Base-by-base conservation (phyloP, 2,888 invertebrate species). In the Polyommatus icarus region DNA sequence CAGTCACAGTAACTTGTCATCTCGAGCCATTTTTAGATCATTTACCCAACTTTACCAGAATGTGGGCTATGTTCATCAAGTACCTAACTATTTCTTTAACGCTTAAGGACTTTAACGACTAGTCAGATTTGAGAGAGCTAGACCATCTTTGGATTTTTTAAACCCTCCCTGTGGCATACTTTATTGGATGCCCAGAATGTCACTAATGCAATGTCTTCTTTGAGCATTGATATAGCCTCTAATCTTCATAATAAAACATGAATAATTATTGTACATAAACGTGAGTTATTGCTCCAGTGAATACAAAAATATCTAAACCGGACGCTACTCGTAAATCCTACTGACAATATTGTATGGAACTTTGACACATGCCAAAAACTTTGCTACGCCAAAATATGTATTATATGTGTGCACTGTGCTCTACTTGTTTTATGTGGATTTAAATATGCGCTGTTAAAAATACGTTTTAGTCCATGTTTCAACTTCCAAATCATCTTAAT, bases 311-410 rank as follows among this genome's bases (percentile, higher is more conserved):
- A 72, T 72, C 72, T 20, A 72, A 72, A 72, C 40, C 72, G 36
- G 36, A 72, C n/a, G 18, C 29, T n/a, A 72, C 40, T 72, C 36
- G 72, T 40, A 40, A 72, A 40, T 40, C 72, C 67, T 29, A 67
- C 67, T 61, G 29, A 67, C 67, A 67, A 67, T 67, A 67, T 32
- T 67, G 67, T 67, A 67, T 67, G 29, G 67, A 67, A 67, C 29
- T 67, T 72, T 72, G 72, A 72, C 72, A 72, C 36, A 72, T 40
- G 40, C 72, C 72, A 72, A 72, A 71, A 72, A 40, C 72, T 72
- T 72, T 40, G 72, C 36, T 20, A 36, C 40, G 72, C 36, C 40
- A 72, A 40, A 72, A 72, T 72, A 72, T 72, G 10, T 36, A 36
- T 36, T 36, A 36, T 40, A 72, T 7, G 18, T 71, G 18, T 71